Evolutionary conservation across 1,140 invertebrate genomes (phyloP), one percentile per base, ranked within the genome.

Genomic region (Planococcus citri): DNA sequence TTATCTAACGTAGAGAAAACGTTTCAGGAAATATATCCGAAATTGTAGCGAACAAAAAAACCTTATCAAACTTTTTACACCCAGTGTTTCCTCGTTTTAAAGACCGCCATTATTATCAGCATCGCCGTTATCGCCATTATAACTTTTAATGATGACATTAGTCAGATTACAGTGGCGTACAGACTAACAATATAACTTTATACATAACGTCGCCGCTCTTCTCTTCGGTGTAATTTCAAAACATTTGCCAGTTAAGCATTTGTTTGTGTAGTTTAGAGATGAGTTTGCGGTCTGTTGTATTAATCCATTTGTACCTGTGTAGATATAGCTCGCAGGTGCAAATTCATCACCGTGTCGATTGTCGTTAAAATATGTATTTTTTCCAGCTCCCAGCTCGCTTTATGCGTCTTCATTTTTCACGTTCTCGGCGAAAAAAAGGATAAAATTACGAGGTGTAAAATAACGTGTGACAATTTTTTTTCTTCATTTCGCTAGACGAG

Each of bases 81-180:
- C 60, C 25, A 25, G 20, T 14, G 25, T 27, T 64, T 64, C 60
- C 60, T 64, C 20, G 10, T 64, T 64, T 64, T 64, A 64, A 64
- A 25, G 60, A 64, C 60, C 60, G 25, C 25, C 60, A 64, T 64
- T 64, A 64, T 64, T 64, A 64, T 64, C 60, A 64, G 60, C 60
- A 64, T 64, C 60, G 60, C 60, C 60, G 60, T 64, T 64, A 64
- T 64, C 60, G 60, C 60, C 60, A 64, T 64, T 64, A 64, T 64
- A 64, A 64, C 60, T 64, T 64, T 64, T 64, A 64, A 64, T 64
- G 60, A 64, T 64, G 60, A 64, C 60, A 64, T 64, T 64, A 64
- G 60, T 64, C 60, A 64, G 60, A 64, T 64, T 64, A 64, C 60
- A 27, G 25, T 64, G 60, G 60, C 21, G 60, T n/a, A n/a, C 60